A percentile compares a stretch with the other conserved stretches of the same genome.
phyloP scores from a whole-genome alignment of 2,888 invertebrate genomes.

The Orthosia incerta region DNA sequence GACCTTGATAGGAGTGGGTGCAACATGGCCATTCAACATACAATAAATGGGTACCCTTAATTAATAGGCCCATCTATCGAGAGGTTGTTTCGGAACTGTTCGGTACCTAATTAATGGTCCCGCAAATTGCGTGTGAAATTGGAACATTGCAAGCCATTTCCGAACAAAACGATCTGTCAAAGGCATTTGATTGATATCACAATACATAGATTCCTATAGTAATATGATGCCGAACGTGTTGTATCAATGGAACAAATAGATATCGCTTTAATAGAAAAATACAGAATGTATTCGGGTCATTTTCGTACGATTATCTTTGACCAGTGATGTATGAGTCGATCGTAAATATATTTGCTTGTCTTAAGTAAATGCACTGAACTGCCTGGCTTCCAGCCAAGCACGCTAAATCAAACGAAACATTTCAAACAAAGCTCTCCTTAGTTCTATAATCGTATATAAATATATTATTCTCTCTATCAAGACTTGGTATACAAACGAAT shows the following conservation, averaged over 20 bases:
- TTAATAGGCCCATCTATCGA: constrained; percentile 36
- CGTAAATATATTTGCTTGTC: constrained; percentile 53
- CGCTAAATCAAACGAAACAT: constrained; percentile 58
- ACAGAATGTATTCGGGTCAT: constrained; percentile 27
- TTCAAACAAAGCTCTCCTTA: constrained; percentile 88
- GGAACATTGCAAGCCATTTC: constrained; percentile 34
- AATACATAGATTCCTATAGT: neutral
- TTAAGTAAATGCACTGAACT: constrained; percentile 77
- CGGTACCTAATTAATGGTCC: constrained; percentile 46
- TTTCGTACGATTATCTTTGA: constrained; percentile 37
- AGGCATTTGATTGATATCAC: constrained; percentile 50
- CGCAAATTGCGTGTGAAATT: constrained; percentile 57
- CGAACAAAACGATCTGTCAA: constrained; percentile 56
- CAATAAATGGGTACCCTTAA: constrained; percentile 32
- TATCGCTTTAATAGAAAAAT: constrained; percentile 28
- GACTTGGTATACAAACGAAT: constrained; percentile 86
- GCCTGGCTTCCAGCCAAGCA: constrained; percentile 74
- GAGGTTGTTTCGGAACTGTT: constrained; percentile 29
- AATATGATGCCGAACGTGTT: neutral
- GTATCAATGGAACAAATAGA: neutral
- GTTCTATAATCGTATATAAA: constrained; percentile 89
- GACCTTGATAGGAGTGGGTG: too few species aligned
- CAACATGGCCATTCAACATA: too few species aligned
- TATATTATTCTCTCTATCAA: constrained; percentile 86
- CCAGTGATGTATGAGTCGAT: constrained; percentile 57